phyloP scores from a whole-genome alignment of 2,797 vertebrate genomes.

The Pseudopleuronectes americanus region DNA sequence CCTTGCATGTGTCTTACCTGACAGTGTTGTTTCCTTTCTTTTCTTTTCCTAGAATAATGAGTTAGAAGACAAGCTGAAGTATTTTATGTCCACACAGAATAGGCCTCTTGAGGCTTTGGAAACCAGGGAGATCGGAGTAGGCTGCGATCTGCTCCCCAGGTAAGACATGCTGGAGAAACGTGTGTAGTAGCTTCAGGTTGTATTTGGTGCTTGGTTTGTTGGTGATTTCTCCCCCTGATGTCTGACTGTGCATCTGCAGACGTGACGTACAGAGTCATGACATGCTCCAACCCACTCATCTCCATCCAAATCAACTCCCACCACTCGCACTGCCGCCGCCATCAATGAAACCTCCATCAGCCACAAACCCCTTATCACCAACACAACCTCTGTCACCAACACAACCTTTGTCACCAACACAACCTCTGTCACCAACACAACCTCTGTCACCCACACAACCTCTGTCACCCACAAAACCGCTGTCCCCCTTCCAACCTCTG shows the following conservation, averaged over 20 bases:
- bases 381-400: not conserved
- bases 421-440: slow-evolving; percentile 1
- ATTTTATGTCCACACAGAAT: slow-evolving; percentile 91
- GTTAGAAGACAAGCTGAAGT: slow-evolving; percentile 96
- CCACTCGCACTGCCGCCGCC: slow-evolving; percentile 25
- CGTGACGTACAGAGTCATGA: slow-evolving; percentile 47
- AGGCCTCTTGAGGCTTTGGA: slow-evolving; percentile 82
- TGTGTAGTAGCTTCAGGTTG: slow-evolving; percentile 7
- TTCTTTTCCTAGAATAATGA: slow-evolving; percentile 94
- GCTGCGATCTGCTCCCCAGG: slow-evolving; percentile 90
- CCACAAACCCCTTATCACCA: not conserved
- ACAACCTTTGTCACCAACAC: slow-evolving; percentile 3
- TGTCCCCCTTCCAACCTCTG: slow-evolving; percentile 5
- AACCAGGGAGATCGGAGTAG: slow-evolving; percentile 90
- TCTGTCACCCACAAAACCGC: slow-evolving; percentile 1
- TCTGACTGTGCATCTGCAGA: slow-evolving; percentile 71
- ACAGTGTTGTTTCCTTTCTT: slow-evolving; percentile 80
- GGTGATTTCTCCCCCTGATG: slow-evolving; percentile 47
- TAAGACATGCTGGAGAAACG: slow-evolving; percentile 70
- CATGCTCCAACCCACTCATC: slow-evolving; percentile 47
- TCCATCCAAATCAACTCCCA: slow-evolving; percentile 38
- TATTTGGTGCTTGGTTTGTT: slow-evolving; percentile 14
- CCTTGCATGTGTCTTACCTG: slow-evolving; percentile 78
- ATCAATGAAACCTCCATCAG: slow-evolving; percentile 10
- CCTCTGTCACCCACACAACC: not conserved